Evolutionary conservation across 2,797 vertebrate genomes (phyloP).

Genomic region (Hippocampus kuda): DNA sequence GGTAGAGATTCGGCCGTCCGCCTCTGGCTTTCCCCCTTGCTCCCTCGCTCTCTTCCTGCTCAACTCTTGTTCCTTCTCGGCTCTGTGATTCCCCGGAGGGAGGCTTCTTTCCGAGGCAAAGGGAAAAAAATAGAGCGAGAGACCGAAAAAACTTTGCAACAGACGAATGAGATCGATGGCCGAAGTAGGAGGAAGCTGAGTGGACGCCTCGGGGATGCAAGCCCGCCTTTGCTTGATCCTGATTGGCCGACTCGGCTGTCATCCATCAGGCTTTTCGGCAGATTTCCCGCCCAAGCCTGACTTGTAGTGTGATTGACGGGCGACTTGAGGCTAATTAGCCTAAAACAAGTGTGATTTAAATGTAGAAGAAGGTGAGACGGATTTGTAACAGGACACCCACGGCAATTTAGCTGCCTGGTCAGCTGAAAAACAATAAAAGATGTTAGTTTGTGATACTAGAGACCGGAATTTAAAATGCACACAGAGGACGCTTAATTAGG

Average conservation of each 20-base stretch:
- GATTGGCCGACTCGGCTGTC: conserved; percentile 56
- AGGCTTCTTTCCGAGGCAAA: conserved; percentile 27
- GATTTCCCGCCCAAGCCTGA: neutral
- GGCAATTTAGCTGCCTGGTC: too few relatives aligned
- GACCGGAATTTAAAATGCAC: neutral
- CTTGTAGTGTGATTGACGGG: conserved; percentile 35
- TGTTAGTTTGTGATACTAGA: neutral
- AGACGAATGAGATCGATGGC: conserved; percentile 55
- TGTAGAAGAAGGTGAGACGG: conserved; percentile 1
- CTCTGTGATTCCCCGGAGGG: conserved; percentile 17
- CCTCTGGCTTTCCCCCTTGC: conserved; percentile 43
- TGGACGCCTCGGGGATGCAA: conserved; percentile 35
- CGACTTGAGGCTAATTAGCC: conserved; percentile 5
- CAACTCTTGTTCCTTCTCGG: conserved; percentile 14
- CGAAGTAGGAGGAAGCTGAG: conserved; percentile 35
- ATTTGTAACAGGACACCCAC: neutral
- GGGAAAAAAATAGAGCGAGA: too few relatives aligned
- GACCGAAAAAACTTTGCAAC: conserved; percentile 59
- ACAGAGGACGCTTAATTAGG: neutral
- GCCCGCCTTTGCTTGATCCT: conserved; percentile 25
- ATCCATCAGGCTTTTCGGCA: conserved; percentile 26
- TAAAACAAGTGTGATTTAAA: conserved; percentile 1
- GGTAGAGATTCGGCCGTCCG: conserved; percentile 61
- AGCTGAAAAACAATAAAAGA: neutral
- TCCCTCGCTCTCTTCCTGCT: conserved; percentile 25